Evolutionary conservation across 2,888 invertebrate genomes (phyloP).

Genomic region (Amitus sp.): DNA sequence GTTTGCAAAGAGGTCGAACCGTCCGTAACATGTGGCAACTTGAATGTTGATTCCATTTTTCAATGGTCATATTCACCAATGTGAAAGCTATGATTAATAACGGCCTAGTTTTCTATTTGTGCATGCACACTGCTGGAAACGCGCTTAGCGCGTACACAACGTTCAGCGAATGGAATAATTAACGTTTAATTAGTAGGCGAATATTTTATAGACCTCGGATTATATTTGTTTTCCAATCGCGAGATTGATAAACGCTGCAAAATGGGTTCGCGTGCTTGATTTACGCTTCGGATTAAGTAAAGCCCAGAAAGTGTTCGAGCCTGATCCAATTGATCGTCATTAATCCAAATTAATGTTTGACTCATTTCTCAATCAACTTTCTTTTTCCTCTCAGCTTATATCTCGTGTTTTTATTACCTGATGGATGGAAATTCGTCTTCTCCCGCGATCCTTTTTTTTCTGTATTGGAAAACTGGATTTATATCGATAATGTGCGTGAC

Average conservation of each 20-base stretch:
- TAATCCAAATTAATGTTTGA: too few relatives aligned
- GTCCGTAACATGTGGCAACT: not conserved
- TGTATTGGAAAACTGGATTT: not conserved
- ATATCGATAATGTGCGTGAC: not conserved
- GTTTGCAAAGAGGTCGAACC: too few relatives aligned
- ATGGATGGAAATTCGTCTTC: not conserved
- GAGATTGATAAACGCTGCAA: slow-evolving; percentile 11
- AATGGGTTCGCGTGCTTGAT: slow-evolving; percentile 2
- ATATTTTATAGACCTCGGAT: slow-evolving; percentile 16
- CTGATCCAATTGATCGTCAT: too few relatives aligned
- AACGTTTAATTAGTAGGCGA: slow-evolving; percentile 21
- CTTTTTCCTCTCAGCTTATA: too few relatives aligned
- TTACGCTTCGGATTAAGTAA: not conserved
- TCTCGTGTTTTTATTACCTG: not conserved
- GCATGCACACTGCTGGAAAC: slow-evolving; percentile 15
- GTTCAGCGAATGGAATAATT: slow-evolving; percentile 19
- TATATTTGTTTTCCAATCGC: not conserved
- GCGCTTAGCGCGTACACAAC: slow-evolving; percentile 16
- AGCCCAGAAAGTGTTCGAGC: slow-evolving; percentile 8
- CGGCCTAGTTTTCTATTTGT: slow-evolving; percentile 13
- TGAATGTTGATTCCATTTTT: not conserved
- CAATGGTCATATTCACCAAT: slow-evolving; percentile 15
- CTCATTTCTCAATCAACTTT: too few relatives aligned
- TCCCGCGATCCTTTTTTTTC: not conserved
- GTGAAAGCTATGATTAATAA: slow-evolving; percentile 34